Evolutionary conservation across 2,797 vertebrate genomes (phyloP).

Genomic region (Phoebastria nigripes): DNA sequence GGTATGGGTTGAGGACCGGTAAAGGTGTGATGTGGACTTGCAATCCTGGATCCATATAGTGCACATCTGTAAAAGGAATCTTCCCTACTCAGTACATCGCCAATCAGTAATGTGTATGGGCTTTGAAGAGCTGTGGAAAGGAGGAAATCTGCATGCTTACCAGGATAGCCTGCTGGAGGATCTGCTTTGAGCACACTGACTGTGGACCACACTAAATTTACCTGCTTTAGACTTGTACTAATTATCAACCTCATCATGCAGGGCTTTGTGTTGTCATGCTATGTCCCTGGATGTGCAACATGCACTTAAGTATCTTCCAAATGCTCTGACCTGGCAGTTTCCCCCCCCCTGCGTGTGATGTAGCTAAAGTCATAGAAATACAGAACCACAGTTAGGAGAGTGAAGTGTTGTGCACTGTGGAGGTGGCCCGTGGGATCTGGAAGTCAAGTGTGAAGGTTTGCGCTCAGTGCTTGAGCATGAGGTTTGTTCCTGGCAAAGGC

Average conservation of each 20-base stretch:
- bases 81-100: accelerated
- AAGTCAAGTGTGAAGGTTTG: not conserved
- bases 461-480: accelerated
- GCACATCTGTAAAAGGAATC: accelerated
- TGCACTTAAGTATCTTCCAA: not conserved
- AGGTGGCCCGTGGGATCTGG: accelerated
- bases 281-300: constrained; percentile 21
- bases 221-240: constrained; percentile 40
- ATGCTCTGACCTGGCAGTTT: not conserved
- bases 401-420: accelerated
- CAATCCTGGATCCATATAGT: accelerated
- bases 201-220: constrained; percentile 26
- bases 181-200: not conserved
- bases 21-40: not conserved
- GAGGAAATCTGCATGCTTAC: accelerated
- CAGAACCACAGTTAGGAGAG: not conserved
- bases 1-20: not conserved
- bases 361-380: not conserved
- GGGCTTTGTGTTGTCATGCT: constrained; percentile 32
- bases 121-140: not conserved
- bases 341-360: accelerated
- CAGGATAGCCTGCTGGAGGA: not conserved
- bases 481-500: not conserved
- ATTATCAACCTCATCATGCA: not conserved
- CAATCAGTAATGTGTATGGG: accelerated